Evolutionary conservation across 2,797 vertebrate species (phyloP), one percentile per base, ranked within the genome.

Genomic region (Myotis myotis): DNA sequence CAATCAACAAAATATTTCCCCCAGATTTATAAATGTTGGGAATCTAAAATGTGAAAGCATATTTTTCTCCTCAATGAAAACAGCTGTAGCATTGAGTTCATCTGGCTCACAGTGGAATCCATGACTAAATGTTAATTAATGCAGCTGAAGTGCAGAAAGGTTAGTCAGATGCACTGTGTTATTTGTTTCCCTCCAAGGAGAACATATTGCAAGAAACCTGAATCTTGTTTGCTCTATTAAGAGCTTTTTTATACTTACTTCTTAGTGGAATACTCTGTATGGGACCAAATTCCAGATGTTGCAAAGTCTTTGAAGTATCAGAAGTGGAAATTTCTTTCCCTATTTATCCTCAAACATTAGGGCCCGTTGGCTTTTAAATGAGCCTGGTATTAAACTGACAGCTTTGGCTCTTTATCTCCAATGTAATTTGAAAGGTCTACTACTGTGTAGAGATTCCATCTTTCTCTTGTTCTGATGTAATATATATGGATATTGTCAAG

Each of bases 81-180:
- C 95, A 97, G 96, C 97, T 97, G 94, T 87, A 83, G 91, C 81
- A 7, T 62, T 68, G 76, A 93, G 94, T 96, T 97, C 98, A 97
- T 97, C 94, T 93, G 96, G 91, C 90, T 96, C 70, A 68, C 10
- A n/a, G 47, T 72, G 89, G 93, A 95, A 97, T 97, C 95, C 93
- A 83, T 98, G 96, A 96, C 97, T 97, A 96, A 95, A 89, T 92
- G 94, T 94, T 96, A 97, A 97, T 96, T 97, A 96, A 98, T 97
- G 89, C 93, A 84, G 92, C 72, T 36, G 71, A 98, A 97, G 96
- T 96, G 90, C 91, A 70, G 90, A 97, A 92, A 95, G 79, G 85
- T 96, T 95, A 93, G 62, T 98, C 87, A 76, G 89, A 88, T 90
- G 86, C 23, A 47, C 44, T 82, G 76, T 89, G 55, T 91, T 95